Evolutionary conservation across 2,888 invertebrate genomes (phyloP).

Genomic region (Neria commutata): DNA sequence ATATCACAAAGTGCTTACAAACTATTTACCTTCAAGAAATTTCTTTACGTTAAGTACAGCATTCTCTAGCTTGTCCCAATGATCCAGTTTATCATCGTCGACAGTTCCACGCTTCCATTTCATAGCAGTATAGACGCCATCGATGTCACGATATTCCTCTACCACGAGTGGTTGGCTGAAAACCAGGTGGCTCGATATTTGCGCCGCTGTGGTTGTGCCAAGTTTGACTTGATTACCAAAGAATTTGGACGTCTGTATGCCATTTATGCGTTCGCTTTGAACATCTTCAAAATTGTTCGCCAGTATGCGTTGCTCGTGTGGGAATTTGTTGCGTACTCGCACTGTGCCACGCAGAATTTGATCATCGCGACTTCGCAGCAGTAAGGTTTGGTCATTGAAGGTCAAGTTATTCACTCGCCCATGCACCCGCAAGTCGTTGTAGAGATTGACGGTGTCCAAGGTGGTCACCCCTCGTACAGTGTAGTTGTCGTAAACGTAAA

Average conservation of each 20-base stretch:
- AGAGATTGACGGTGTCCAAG: constrained; percentile 47
- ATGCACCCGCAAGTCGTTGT: constrained; percentile 47
- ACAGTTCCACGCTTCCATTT: constrained; percentile 31
- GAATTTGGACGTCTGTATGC: constrained; percentile 46
- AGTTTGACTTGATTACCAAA: constrained; percentile 51
- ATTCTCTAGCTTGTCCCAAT: constrained; percentile 29
- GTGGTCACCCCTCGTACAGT: constrained; percentile 62
- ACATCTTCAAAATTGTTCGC: constrained; percentile 50
- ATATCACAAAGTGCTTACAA: not conserved
- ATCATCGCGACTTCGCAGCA: constrained; percentile 44
- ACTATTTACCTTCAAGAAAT: constrained; percentile 34
- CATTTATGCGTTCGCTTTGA: constrained; percentile 48
- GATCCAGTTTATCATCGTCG: not conserved
- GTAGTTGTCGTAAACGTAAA: constrained; percentile 58
- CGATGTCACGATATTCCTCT: constrained; percentile 40
- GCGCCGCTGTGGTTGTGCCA: too few relatives aligned
- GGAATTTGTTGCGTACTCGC: constrained; percentile 41
- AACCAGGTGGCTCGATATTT: constrained; percentile 42
- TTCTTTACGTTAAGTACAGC: constrained; percentile 36
- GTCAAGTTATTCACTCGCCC: constrained; percentile 58
- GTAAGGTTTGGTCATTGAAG: constrained; percentile 59
- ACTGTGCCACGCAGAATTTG: constrained; percentile 48
- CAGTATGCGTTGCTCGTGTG: constrained; percentile 40
- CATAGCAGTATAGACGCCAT: constrained; percentile 7
- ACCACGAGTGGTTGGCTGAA: constrained; percentile 46